Evolutionary conservation across 1,140 invertebrate genomes (phyloP), one percentile per base, ranked within the genome.

Genomic region (Parapsyche elsis): DNA sequence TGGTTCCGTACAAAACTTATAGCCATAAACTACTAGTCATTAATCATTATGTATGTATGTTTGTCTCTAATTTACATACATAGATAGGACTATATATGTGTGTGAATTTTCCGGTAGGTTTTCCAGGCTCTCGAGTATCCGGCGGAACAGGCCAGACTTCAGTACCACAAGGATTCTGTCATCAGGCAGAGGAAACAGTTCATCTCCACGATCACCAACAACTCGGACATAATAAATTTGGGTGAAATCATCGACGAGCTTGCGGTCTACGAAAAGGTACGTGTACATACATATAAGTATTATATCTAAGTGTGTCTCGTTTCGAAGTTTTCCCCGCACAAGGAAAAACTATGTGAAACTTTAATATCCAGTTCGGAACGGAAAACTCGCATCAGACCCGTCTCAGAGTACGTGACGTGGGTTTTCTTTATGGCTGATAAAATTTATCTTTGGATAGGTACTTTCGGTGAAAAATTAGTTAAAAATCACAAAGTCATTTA

Each of bases 41-140:
- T n/a, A n/a, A n/a, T n/a, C n/a, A n/a, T n/a, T n/a, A n/a, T n/a
- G n/a, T n/a, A n/a, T n/a, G n/a, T n/a, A n/a, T n/a, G n/a, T n/a
- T n/a, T n/a, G n/a, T n/a, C n/a, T n/a, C n/a, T n/a, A n/a, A n/a
- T n/a, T n/a, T n/a, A n/a, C 30, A 38, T 38, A 1, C 2, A 4
- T 38, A 4, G 30, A 38, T 38, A 7, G 7, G 1, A 38, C 30
- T 53, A 12, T 53, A 53, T 14, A 12, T 10, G 49, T 53, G 10
- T 12, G 2, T 10, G 16, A 53, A 14, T 12, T 53, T 53, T 53
- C 49, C 49, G 12, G 5, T 24, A 67, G 94, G 91, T 95, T 45
- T 95, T 95, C 84, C 90, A 92, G 23, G 90, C 91, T 57, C 88
- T 95, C 21, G 94, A 95, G 86, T 91, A 92, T 84, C 93, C 93